Evolutionary conservation across 2,113 vertebrate genomes (phyloP).

Genomic region (Fregetta grallaria): DNA sequence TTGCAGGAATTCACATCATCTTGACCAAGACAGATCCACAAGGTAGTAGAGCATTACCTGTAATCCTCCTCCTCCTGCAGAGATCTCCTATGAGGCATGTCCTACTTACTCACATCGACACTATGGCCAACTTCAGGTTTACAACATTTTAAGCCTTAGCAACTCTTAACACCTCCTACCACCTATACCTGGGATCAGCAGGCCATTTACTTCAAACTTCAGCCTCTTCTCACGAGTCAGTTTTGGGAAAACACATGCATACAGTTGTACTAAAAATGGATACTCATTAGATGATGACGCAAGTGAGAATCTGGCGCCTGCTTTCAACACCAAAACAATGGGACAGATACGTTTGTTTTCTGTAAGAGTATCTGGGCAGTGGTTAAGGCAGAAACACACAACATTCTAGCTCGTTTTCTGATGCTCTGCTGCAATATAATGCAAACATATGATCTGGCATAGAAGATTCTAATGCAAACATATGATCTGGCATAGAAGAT

Average conservation of each 20-base stretch:
- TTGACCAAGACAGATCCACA: background rate
- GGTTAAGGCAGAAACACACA: background rate
- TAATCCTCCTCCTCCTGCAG: background rate
- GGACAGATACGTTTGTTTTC: background rate
- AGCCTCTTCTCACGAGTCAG: background rate
- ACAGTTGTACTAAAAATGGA: background rate
- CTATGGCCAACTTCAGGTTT: accelerated
- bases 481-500: background rate
- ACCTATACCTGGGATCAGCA: background rate
- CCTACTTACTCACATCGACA: background rate
- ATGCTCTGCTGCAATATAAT: background rate
- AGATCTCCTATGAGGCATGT: background rate
- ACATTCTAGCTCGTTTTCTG: background rate
- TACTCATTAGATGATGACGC: background rate
- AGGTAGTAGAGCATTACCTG: background rate
- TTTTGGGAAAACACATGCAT: background rate
- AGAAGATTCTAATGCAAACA: background rate
- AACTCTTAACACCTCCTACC: background rate
- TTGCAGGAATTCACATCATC: background rate
- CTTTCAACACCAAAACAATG: background rate
- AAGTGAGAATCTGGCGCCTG: background rate
- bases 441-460: background rate
- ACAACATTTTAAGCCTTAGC: background rate
- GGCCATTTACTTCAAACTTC: background rate
- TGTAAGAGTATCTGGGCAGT: background rate